Evolutionary conservation across 2,113 vertebrate species (phyloP), one percentile per base, ranked within the genome.

Genomic region (Datnioides undecimradiatus): DNA sequence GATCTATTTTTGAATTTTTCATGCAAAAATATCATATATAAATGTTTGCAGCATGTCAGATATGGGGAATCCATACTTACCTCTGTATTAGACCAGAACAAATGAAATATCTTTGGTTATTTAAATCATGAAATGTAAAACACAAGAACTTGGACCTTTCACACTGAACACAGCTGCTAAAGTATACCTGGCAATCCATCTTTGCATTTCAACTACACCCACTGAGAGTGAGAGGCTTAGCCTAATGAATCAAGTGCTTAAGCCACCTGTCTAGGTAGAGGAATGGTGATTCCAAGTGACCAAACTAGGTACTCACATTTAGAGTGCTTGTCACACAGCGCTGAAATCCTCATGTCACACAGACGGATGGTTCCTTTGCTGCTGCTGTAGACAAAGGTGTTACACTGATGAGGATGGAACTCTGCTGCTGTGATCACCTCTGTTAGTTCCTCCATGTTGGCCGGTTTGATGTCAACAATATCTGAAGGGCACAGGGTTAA

Each of bases 361-460:
- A 99, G 93, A 27, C 98, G 97, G 77, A 99, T 99, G 1, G 97
- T 99, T 83, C 98, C 98, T 94, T 99, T 99, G 90, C 98, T 99
- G 94, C 98, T 99, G 96, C 98, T 99, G 95, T 99, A 99, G 10
- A 99, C 98, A 3, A 99, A 98, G 0, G 97, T 99, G 91, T 97
- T 99, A 83, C 98, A 99, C 93, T 97, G 97, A 87, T 97, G 96
- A 1, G 98, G 98, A 78, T 99, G 98, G 88, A 99, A 99, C 93
- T 99, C 98, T 0, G 97, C 97, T 0, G 98, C 97, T 0, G 98
- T 99, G 85, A 99, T 99, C 93, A 99, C 97, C 92, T 99, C 98
- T 0, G 98, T 99, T 52, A 99, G 94, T 92, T 99, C 98, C 87
- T 99, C 98, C 98, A 99, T 99, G 93, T 99, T 99, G 94, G 97